phyloP scores from a whole-genome alignment of 2,888 invertebrate species.

The Petrolisthes manimaculis region DNA sequence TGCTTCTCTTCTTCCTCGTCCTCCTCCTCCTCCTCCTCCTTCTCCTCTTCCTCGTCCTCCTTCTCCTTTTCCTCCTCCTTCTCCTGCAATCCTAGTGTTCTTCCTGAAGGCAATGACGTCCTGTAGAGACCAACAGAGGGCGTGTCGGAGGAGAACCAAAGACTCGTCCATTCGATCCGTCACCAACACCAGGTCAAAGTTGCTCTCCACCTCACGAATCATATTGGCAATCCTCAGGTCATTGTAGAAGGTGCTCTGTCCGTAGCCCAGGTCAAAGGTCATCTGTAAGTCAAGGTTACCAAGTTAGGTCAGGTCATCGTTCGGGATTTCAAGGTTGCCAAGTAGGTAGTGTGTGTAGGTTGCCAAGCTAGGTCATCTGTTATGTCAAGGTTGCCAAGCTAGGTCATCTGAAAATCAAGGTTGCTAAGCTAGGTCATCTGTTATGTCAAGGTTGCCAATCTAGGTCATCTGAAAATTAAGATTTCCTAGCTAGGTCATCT shows the following conservation, averaged over 20 bases:
- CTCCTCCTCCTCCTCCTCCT: too few relatives aligned
- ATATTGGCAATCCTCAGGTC: conserved; percentile 17
- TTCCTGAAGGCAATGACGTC: conserved; percentile 21
- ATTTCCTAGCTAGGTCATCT: conserved; percentile 12
- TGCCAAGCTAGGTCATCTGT: too few relatives aligned
- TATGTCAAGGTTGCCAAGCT: too few relatives aligned
- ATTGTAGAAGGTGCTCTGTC: neutral
- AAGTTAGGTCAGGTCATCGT: too few relatives aligned
- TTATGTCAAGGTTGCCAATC: too few relatives aligned
- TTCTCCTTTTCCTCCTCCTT: too few relatives aligned
- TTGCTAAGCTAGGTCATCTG: too few relatives aligned
- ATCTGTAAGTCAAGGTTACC: neutral
- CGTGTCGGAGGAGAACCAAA: conserved; percentile 4
- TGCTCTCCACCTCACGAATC: conserved; percentile 12
- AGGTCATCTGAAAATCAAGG: conserved; percentile 21
- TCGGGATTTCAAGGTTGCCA: too few relatives aligned
- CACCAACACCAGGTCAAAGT: conserved; percentile 26
- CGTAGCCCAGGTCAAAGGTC: conserved; percentile 36
- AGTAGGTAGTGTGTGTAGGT: too few relatives aligned
- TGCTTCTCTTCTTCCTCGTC: too few relatives aligned
- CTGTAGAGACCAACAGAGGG: conserved; percentile 22
- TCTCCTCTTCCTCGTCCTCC: too few relatives aligned
- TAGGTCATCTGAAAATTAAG: too few relatives aligned
- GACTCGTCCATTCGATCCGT: conserved; percentile 23
- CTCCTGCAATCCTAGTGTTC: conserved; percentile 15